Evolutionary conservation across 2,797 vertebrate species (phyloP).

Genomic region (Distichodus sexfasciatus): DNA sequence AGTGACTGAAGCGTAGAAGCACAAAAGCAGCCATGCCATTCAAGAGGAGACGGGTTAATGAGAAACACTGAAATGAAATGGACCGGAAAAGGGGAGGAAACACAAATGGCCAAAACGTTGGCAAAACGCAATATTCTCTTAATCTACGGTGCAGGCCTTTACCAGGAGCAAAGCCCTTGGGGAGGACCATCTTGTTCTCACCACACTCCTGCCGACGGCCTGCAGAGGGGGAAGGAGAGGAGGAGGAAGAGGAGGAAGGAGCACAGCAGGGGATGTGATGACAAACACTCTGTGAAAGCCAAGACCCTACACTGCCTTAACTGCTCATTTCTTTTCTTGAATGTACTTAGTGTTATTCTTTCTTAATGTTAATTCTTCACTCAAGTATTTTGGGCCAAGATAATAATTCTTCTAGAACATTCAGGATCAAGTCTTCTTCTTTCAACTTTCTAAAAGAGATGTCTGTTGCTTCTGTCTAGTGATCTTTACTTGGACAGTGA

Average conservation of each 20-base stretch:
- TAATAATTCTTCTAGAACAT: no score
- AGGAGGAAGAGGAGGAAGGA: constrained; percentile 37
- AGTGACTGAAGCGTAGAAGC: neutral
- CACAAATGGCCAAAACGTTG: neutral
- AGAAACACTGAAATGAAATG: constrained; percentile 38
- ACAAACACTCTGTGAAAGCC: constrained; percentile 33
- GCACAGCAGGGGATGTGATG: constrained; percentile 45
- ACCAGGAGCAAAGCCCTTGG: constrained; percentile 77
- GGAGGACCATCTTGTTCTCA: constrained; percentile 75
- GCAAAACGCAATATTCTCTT: constrained; percentile 35
- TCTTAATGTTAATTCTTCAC: no score
- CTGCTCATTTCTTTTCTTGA: neutral
- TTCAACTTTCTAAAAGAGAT: no score
- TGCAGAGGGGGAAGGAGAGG: constrained; percentile 56
- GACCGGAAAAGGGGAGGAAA: constrained; percentile 20
- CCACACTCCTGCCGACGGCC: constrained; percentile 76
- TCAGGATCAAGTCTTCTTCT: no score
- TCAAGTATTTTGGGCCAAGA: no score
- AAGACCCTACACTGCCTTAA: neutral
- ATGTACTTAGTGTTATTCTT: no score
- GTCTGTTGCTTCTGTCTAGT: no score
- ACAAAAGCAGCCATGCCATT: constrained; percentile 26
- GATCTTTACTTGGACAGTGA: no score
- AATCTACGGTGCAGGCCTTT: constrained; percentile 55
- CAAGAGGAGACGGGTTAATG: constrained; percentile 33